Evolutionary conservation across 2,797 vertebrate species (phyloP).

Genomic region (Columba guinea): DNA sequence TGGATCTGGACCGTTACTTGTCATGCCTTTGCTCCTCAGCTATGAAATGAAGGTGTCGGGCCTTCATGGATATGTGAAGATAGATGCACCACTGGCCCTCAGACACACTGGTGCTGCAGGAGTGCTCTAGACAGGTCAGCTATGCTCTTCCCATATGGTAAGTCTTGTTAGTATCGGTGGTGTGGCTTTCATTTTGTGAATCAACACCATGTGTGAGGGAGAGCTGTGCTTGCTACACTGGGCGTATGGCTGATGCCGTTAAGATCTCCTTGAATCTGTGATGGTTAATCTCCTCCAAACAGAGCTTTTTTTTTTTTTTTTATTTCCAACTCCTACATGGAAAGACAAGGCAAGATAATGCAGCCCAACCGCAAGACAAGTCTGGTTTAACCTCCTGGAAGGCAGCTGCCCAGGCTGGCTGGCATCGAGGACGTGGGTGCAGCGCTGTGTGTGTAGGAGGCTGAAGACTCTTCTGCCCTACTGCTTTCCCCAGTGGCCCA

Average conservation of each 20-base stretch:
- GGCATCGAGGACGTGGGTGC: neutral
- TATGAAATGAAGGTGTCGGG: neutral
- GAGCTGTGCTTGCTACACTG: neutral
- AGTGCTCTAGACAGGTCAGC: neutral
- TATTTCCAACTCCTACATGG: neutral
- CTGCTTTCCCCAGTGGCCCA: neutral
- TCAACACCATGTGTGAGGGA: neutral
- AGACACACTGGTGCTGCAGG: too few relatives aligned
- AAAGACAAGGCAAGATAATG: neutral
- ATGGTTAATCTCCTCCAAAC: neutral
- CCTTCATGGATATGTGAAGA: neutral
- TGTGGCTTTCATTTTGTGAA: neutral
- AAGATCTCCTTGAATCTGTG: neutral
- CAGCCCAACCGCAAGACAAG: neutral
- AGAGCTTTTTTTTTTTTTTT: neutral
- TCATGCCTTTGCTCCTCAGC: neutral
- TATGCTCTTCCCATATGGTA: neutral
- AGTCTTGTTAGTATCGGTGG: neutral
- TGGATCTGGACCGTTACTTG: neutral
- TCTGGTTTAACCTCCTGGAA: neutral
- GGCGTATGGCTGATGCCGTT: neutral
- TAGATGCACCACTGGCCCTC: neutral
- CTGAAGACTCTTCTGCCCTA: neutral
- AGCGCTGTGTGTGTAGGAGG: neutral
- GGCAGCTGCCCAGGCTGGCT: neutral